A percentile compares a stretch with the other conserved stretches of the same genome.
Evolutionary conservation across 2,888 invertebrate species (phyloP).

Genomic region (Himalopsyche japonica): DNA sequence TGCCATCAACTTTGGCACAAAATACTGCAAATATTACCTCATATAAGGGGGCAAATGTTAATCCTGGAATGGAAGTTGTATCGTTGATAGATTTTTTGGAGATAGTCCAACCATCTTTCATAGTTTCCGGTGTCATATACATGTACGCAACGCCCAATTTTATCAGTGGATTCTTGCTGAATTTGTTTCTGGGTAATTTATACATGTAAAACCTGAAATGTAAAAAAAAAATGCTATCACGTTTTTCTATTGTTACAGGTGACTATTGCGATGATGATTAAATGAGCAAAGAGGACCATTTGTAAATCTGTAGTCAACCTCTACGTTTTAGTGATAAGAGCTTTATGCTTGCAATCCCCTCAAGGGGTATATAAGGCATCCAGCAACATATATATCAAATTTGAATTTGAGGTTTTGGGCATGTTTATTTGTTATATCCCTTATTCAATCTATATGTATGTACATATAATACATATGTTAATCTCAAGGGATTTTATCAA

Average conservation of each 20-base stretch:
- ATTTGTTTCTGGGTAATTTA: conserved; percentile 71
- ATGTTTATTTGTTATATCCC: no score
- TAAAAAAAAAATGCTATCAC: conserved; percentile 32
- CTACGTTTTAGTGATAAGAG: no score
- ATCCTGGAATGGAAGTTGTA: conserved; percentile 66
- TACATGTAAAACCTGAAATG: conserved; percentile 78
- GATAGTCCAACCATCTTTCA: conserved; percentile 67
- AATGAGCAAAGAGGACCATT: neutral
- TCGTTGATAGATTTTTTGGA: conserved; percentile 67
- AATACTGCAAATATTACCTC: conserved; percentile 46
- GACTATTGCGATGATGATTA: neutral
- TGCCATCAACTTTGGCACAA: neutral
- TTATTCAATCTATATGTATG: no score
- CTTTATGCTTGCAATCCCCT: no score
- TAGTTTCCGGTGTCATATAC: conserved; percentile 67
- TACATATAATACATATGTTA: no score
- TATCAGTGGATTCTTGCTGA: conserved; percentile 58
- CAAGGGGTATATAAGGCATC: no score
- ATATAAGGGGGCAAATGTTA: conserved; percentile 65
- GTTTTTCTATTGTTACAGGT: neutral
- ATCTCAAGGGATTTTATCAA: no score
- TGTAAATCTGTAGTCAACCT: neutral
- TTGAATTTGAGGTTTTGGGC: no score
- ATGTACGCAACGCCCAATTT: conserved; percentile 70
- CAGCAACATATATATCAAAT: no score